Percentiles rank a stretch among this genome's conserved stretches.
Conservation (phyloP, 92 coral and sea anemone species). For the Heliopora coerulea region DNA sequence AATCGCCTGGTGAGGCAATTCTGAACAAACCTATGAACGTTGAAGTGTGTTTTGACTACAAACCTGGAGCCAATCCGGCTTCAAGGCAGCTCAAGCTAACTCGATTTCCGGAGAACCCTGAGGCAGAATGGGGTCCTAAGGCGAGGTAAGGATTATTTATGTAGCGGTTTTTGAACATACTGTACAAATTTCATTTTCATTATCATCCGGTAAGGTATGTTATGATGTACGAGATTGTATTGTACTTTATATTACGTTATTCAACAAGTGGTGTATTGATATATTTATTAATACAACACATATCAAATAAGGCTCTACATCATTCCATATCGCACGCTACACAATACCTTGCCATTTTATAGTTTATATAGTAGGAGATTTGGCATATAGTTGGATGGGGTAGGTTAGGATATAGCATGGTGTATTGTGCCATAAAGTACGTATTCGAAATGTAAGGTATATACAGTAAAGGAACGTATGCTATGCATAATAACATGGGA, state of each 20-base stretch:
- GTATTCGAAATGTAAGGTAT: no score
- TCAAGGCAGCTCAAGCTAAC: slow-evolving; percentile 79
- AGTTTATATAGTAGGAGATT: neutral
- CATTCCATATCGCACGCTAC: no score
- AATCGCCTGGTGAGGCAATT: slow-evolving; percentile 75
- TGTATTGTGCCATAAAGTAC: slow-evolving; percentile 5
- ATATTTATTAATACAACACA: no score
- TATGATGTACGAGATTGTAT: neutral
- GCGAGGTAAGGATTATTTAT: slow-evolving; percentile 61
- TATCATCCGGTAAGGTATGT: neutral
- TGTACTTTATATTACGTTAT: no score
- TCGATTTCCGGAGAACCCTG: slow-evolving; percentile 90
- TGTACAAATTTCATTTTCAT: neutral
- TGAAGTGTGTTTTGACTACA: slow-evolving; percentile 70
- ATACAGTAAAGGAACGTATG: no score
- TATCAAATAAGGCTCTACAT: no score
- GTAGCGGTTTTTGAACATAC: no score
- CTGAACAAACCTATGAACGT: slow-evolving; percentile 66
- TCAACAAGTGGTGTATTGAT: no score
- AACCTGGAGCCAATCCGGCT: slow-evolving; percentile 79
- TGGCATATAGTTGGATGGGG: slow-evolving; percentile 26
- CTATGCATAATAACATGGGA: no score
- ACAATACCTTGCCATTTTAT: no score
- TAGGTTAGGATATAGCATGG: slow-evolving; percentile 15
- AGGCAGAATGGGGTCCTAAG: slow-evolving; percentile 98